Evolutionary conservation across 2,888 invertebrate species (phyloP).

Genomic region (Aphrophora alni): DNA sequence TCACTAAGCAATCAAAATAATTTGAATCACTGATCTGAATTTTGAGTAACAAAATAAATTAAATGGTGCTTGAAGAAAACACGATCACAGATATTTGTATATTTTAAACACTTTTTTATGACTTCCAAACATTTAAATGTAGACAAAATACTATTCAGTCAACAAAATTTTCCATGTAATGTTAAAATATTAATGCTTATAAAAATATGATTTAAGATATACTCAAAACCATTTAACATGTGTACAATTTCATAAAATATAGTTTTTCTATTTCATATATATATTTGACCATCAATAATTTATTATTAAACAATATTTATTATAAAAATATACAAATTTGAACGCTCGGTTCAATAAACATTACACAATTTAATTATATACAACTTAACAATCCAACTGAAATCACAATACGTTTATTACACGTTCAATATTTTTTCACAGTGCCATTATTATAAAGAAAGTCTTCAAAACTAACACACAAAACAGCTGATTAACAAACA

Average conservation of each 20-base stretch:
- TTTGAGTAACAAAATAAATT: too few species aligned
- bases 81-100: too few species aligned
- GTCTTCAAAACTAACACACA: neutral
- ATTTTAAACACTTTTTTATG: too few species aligned
- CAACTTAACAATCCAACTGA: neutral
- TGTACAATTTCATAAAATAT: neutral
- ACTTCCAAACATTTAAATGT: too few species aligned
- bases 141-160: too few species aligned
- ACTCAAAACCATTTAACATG: neutral
- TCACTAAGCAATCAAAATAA: too few species aligned
- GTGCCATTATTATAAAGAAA: neutral
- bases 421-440: neutral
- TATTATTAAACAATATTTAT: neutral
- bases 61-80: too few species aligned
- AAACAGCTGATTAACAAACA: neutral
- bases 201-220: too few species aligned
- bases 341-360: neutral
- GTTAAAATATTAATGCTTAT: too few species aligned
- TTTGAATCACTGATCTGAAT: too few species aligned
- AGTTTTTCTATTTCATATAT: neutral
- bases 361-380: neutral
- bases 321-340: neutral
- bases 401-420: neutral
- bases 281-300: neutral
- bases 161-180: too few species aligned